Base-by-base conservation (phyloP, 2,797 vertebrate species). In the Aselliscus stoliczkanus region DNA sequence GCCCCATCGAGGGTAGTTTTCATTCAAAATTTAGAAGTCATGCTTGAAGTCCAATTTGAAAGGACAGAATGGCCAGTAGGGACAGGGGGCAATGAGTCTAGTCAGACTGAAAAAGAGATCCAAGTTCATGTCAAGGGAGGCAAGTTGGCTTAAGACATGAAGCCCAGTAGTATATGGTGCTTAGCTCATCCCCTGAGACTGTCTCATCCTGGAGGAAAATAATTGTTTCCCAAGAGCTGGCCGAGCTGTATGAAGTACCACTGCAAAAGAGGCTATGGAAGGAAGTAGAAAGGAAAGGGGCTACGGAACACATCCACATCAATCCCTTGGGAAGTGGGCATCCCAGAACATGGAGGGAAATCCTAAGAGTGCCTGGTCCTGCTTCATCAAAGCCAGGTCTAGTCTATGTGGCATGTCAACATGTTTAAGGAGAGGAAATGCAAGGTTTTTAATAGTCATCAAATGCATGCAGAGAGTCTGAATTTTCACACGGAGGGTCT, bases 301-400 rank as follows among this genome's bases (percentile, higher is more conserved):
- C 67, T 34, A 5, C 2, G 7, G 37, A 72, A 13, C 17, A 8
- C 58, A 5, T 0, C 15, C 11, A 23, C 11, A 4, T 25, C 52
- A 25, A 0, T 29, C 47, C 42, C 79, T 34, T 7, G 4, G 79
- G 56, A 77, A 50, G 27, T 5, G 56, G 27, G 8, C 54, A 67
- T 70, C 44, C 65, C 14, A 7, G 27, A 83, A 39, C 42, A 42
- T 0, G 0, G 21, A 4, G 18, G 52, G 37, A 18, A 15, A 12
- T 34, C 34, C 54, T 34, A n/a, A 21, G 14, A 17, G 58, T 4
- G 1, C 52, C 37, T 34, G 1, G 11, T 39, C 50, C 47, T 60
- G 69, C 27, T 72, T 88, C 89, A 85, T 84, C 84, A 54, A 88
- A 89, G 77, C 64, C 44, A 7, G 31, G 56, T 21, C 39, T 92